phyloP scores from a whole-genome alignment of 2,113 vertebrate genomes.

The Serinus canaria region DNA sequence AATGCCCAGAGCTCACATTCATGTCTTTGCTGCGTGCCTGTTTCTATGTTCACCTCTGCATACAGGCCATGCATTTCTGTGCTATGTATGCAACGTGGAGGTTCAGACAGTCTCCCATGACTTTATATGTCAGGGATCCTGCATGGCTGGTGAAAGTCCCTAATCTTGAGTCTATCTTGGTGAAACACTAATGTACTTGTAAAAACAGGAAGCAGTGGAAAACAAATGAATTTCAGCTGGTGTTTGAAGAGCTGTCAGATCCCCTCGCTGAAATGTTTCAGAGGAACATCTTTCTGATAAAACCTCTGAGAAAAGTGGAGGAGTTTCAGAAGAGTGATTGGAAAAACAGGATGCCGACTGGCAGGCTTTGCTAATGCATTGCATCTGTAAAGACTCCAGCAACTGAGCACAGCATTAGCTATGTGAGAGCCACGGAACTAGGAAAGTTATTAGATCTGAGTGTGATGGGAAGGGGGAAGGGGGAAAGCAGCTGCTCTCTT shows the following conservation, averaged over 20 bases:
- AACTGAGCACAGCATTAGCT: conserved; percentile 19
- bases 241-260: conserved; percentile 74
- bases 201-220: conserved; percentile 71
- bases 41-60: background rate
- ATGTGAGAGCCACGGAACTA: conserved; percentile 16
- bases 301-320: conserved; percentile 78
- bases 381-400: conserved; percentile 59
- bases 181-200: conserved; percentile 67
- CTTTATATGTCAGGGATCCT: background rate
- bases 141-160: conserved; percentile 14
- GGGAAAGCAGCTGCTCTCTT: background rate
- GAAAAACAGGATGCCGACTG: conserved; percentile 76
- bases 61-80: background rate
- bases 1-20: background rate
- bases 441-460: conserved; percentile 62
- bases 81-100: background rate
- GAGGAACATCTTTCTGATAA: conserved; percentile 75
- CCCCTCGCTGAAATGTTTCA: conserved; percentile 68
- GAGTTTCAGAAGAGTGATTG: conserved; percentile 73
- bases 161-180: conserved; percentile 59
- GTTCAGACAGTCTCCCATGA: background rate
- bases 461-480: conserved; percentile 34
- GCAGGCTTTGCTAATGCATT: conserved; percentile 60
- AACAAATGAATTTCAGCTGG: conserved; percentile 79
- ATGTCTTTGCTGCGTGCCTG: rapidly evolving